phyloP scores from a whole-genome alignment of 1,140 invertebrate genomes.

The Uloborus diversus region DNA sequence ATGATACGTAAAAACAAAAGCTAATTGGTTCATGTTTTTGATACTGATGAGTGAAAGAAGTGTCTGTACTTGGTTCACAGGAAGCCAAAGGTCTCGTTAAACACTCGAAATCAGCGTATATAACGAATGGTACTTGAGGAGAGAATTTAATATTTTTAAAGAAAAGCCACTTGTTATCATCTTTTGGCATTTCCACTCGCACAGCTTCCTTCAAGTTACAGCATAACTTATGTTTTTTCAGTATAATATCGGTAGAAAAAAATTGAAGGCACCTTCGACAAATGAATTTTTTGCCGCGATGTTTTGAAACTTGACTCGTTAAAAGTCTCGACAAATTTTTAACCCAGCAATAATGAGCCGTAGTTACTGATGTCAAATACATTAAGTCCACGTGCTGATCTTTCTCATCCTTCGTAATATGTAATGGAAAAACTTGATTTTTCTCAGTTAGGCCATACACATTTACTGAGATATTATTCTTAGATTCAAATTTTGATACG shows the following conservation, averaged over 20 bases:
- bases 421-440: not conserved
- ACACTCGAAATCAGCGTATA: not conserved
- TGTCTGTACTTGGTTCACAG: not conserved
- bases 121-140: not conserved
- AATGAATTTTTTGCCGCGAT: not conserved
- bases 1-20: not conserved
- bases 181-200: not conserved
- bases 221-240: not conserved
- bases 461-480: not conserved
- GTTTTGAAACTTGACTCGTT: not conserved
- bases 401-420: not conserved
- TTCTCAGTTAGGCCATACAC: not conserved
- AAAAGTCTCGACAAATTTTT: conserved; percentile 1
- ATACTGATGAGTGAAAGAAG: not conserved
- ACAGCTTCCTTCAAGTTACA: not conserved
- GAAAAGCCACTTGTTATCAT: not conserved
- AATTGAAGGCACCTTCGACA: not conserved
- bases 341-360: not conserved
- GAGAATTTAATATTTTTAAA: not conserved
- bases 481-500: not conserved
- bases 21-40: not conserved
- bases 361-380: not conserved
- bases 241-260: not conserved
- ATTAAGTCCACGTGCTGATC: not conserved
- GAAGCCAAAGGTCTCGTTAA: not conserved